Evolutionary conservation across 92 coral and sea anemone species (phyloP).

Genomic region (Micromussa lordhowensis): DNA sequence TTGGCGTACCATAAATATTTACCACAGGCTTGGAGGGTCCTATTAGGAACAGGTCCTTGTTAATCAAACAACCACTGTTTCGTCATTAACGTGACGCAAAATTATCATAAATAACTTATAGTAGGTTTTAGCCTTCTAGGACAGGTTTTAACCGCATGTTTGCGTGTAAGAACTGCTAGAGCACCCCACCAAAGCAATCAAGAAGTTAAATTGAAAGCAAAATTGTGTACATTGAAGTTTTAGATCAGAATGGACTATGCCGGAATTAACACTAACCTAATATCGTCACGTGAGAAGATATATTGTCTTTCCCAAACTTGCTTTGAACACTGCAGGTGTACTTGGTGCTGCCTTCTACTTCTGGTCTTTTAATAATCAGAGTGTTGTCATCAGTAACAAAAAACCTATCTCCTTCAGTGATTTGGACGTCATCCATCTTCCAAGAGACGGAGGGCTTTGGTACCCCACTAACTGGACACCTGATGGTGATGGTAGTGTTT

Average conservation of each 20-base stretch:
- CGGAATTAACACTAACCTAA: not conserved
- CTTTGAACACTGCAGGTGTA: not conserved
- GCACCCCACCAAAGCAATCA: not conserved
- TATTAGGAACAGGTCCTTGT: not conserved
- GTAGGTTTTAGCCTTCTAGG: not conserved
- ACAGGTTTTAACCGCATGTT: not conserved
- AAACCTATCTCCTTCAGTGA: not conserved
- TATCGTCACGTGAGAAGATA: not conserved
- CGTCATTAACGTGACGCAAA: not conserved
- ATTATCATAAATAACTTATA: not conserved
- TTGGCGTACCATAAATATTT: constrained; percentile 6
- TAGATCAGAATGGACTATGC: not conserved
- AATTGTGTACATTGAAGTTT: not conserved
- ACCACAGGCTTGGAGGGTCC: constrained; percentile 49
- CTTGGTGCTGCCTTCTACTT: not conserved
- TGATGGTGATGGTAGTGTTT: constrained; percentile 59
- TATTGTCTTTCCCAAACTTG: not conserved
- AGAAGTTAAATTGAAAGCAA: not conserved
- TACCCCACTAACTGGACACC: constrained; percentile 63
- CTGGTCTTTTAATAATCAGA: not conserved
- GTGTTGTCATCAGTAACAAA: not conserved
- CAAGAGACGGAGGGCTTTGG: constrained; percentile 62
- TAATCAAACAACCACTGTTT: not conserved
- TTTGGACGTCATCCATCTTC: constrained; percentile 13
- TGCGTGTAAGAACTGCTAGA: not conserved